phyloP scores from a whole-genome alignment of 2,888 invertebrate species.

The Latheticus oryzae region DNA sequence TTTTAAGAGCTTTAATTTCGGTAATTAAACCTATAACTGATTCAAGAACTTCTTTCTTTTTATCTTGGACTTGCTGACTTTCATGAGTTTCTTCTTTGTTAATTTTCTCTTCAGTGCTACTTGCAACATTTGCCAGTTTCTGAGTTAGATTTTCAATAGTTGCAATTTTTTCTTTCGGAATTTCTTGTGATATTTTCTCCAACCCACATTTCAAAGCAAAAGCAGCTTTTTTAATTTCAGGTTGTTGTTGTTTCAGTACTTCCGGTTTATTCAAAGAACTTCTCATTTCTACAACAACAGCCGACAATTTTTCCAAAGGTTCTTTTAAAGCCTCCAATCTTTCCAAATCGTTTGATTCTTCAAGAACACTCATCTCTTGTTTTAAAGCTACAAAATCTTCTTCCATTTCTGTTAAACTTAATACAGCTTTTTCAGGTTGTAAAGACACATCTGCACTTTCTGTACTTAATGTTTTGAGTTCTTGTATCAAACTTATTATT shows the following conservation, averaged over 20 bases:
- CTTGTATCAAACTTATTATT: conserved; percentile 6
- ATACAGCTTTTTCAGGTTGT: conserved; percentile 3
- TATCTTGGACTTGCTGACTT: no score
- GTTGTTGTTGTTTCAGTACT: conserved; percentile 31
- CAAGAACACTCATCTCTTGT: conserved; percentile 13
- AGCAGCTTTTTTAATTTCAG: conserved; percentile 41
- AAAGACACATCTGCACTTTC: neutral
- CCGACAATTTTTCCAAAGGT: conserved; percentile 21
- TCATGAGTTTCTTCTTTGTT: no score
- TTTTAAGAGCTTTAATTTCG: conserved; percentile 9
- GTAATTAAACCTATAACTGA: conserved; percentile 22
- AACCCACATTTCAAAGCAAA: conserved; percentile 39
- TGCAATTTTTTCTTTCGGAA: conserved; percentile 9
- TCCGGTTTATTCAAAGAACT: conserved; percentile 32
- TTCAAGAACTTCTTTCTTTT: no score
- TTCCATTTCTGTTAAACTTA: conserved; percentile 17
- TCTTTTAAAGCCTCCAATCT: conserved; percentile 35
- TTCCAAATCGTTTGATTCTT: conserved; percentile 17
- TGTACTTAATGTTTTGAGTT: conserved; percentile 8
- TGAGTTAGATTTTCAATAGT: neutral
- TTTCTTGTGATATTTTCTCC: conserved; percentile 9
- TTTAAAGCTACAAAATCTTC: conserved; percentile 31
- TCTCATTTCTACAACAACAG: conserved; percentile 30
- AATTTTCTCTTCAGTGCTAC: no score
- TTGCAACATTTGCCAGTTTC: neutral